Base-by-base conservation (phyloP, 2,113 vertebrate genomes). In the Suncus etruscus region DNA sequence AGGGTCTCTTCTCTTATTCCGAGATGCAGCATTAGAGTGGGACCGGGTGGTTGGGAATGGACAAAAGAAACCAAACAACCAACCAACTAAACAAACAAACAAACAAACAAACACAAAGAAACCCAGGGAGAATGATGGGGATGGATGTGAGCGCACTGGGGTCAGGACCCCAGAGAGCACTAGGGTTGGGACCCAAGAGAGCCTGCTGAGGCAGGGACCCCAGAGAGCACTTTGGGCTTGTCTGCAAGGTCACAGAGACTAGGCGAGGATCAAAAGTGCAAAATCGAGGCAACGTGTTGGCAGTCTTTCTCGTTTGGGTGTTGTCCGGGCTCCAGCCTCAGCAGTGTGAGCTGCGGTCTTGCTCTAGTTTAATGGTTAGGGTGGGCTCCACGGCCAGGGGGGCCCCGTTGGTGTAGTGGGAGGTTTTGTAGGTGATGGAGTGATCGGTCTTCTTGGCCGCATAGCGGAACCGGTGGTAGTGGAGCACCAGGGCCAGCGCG, bases 371-470 rank as follows among this genome's bases (percentile, higher is more conserved):
- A 98, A 99, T 98, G 96, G 98, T 99, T 98, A 99, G 98, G 96
- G 98, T 99, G 95, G 99, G 98, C 94, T 99, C 99, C 95, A 98
- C 98, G 27, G 98, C 98, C 70, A 98, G 96, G 29, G 98, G 98
- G 94, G 97, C 97, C 98, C 98, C 97, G 97, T 97, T 98, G 94
- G 98, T 97, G 97, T 98, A 98, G 95, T 98, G 98, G 97, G 98
- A 98, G 97, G 98, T 99, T 99, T 99, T 99, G 98, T 99, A 99
- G 98, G 99, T 98, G 98, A 99, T 99, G 96, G 99, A 99, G 97
- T 98, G 98, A 97, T 99, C 99, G 94, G 98, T 99, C 99, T 99
- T 99, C 99, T 99, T 99, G 98, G 98, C 97, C 91, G 98, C 98
- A 98, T 99, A 98, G 98, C 98, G 99, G 98, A 99, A 99, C 94